phyloP scores from a whole-genome alignment of 2,888 invertebrate genomes.

The Ochlodes sylvanus region DNA sequence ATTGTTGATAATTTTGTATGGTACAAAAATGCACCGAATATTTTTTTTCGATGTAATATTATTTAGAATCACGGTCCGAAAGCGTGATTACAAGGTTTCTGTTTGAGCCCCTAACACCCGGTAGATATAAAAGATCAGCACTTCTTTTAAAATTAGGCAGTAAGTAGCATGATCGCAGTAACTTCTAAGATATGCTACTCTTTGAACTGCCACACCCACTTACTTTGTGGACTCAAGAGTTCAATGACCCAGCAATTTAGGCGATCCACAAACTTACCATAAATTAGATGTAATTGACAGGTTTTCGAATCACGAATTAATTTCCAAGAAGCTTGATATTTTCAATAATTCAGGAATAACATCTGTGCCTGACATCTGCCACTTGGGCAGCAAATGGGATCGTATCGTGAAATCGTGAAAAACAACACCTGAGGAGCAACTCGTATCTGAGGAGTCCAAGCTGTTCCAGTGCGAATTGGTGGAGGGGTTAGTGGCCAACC shows the following conservation, averaged over 20 bases:
- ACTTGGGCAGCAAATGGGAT: neutral
- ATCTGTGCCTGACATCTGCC: neutral
- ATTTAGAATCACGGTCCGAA: too few relatives aligned
- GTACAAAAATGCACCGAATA: too few relatives aligned
- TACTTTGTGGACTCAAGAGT: neutral
- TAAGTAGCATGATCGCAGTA: neutral
- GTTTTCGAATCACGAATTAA: neutral
- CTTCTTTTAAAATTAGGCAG: neutral
- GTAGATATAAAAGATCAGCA: too few relatives aligned
- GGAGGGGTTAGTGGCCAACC: too few relatives aligned
- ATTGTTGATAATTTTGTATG: too few relatives aligned
- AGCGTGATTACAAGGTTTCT: too few relatives aligned
- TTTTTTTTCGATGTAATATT: too few relatives aligned
- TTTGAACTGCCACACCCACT: neutral
- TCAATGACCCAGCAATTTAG: conserved; percentile 2
- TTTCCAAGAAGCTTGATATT: neutral
- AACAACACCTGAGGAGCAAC: too few relatives aligned
- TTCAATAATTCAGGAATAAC: neutral
- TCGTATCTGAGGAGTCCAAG: too few relatives aligned
- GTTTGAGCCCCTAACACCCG: too few relatives aligned
- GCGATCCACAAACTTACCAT: neutral
- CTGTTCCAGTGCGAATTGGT: too few relatives aligned
- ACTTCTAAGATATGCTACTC: neutral
- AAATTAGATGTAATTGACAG: neutral
- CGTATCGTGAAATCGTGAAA: too few relatives aligned